Evolutionary conservation across 2,888 invertebrate species (phyloP).

Genomic region (Andrena bucephala): DNA sequence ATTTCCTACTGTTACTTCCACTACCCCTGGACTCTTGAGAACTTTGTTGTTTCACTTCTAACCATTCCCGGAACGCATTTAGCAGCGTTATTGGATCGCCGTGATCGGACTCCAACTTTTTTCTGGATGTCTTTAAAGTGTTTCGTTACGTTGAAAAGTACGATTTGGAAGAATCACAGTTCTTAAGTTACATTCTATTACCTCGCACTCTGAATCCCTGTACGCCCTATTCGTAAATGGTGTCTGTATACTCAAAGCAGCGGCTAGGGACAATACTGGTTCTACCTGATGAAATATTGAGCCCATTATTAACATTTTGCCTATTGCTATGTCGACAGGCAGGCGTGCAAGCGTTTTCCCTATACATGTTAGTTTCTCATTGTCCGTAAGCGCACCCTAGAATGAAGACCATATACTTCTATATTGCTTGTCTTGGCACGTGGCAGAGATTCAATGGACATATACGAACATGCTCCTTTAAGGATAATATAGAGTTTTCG

Average conservation of each 20-base stretch:
- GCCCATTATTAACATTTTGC: conserved; percentile 97
- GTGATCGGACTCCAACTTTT: conserved; percentile 95
- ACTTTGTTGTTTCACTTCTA: conserved; percentile 90
- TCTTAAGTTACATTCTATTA: conserved; percentile 77
- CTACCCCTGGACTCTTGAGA: conserved; percentile 77
- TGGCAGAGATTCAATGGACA: conserved; percentile 1
- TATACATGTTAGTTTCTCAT: conserved; percentile 93
- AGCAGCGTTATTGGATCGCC: conserved; percentile 97
- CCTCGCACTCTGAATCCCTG: conserved; percentile 93
- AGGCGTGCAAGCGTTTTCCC: conserved; percentile 95
- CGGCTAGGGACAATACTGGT: conserved; percentile 95
- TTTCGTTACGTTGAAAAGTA: conserved; percentile 27
- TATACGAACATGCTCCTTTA: conserved; percentile 92
- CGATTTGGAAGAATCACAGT: conserved; percentile 24
- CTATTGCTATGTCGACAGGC: conserved; percentile 97
- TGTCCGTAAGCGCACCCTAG: conserved; percentile 92
- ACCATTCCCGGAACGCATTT: conserved; percentile 95
- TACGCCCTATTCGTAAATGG: conserved; percentile 96
- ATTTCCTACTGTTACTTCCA: conserved; percentile 86
- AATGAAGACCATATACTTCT: conserved; percentile 65
- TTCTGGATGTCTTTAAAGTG: conserved; percentile 88
- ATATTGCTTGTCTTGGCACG: conserved; percentile 14
- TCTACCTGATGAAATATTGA: conserved; percentile 95
- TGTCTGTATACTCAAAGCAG: conserved; percentile 96
- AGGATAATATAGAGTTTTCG: conserved; percentile 93